phyloP scores from a whole-genome alignment of 2,797 vertebrate genomes.

The Ceryle rudis region DNA sequence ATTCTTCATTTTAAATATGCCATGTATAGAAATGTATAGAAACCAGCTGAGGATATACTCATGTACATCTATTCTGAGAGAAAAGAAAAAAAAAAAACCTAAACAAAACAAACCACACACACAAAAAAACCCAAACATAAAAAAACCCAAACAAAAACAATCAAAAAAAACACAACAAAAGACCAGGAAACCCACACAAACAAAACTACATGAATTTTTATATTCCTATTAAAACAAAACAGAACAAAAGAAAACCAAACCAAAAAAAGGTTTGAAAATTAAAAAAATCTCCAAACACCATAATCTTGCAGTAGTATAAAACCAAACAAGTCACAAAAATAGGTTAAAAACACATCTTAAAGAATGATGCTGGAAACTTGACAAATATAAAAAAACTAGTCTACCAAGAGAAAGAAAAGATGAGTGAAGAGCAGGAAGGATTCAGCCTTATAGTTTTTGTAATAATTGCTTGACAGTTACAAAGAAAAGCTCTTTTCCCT shows the following conservation, averaged over 20 bases:
- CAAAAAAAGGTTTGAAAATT: not conserved
- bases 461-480: not conserved
- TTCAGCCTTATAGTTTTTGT: not conserved
- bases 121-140: no score
- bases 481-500: not conserved
- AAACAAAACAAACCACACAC: not conserved
- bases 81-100: not conserved
- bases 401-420: not conserved
- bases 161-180: not conserved
- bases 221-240: not conserved
- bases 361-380: not conserved
- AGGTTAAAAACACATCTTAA: not conserved
- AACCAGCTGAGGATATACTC: not conserved
- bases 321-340: not conserved
- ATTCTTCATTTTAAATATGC: not conserved
- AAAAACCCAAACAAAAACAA: not conserved
- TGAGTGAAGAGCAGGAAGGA: not conserved
- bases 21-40: not conserved
- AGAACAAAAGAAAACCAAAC: not conserved
- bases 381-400: not conserved
- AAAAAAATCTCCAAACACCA: not conserved
- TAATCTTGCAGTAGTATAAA: not conserved
- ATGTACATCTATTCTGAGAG: not conserved
- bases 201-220: not conserved
- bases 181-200: not conserved